Base-by-base conservation (phyloP, 2,888 invertebrate genomes). In the Hypomecis atomaria region DNA sequence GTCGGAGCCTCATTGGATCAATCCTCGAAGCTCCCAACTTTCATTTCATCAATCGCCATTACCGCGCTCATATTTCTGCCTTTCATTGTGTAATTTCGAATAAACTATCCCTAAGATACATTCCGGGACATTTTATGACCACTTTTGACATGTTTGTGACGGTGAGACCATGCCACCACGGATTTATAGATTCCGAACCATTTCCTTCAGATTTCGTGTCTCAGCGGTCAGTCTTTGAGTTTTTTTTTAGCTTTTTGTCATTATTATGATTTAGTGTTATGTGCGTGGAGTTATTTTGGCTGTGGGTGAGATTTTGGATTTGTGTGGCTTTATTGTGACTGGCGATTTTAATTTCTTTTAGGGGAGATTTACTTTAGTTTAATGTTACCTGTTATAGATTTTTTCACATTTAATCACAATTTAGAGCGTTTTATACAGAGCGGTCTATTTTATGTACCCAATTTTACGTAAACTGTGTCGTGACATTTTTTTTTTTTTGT, bases 71-170 rank as follows among this genome's bases (percentile, higher is more conserved):
- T 82, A 84, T 83, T 80, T 80, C 78, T 69, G 66, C 71, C 68
- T 74, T 74, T 84, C 85, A 87, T 88, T 87, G 88, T 88, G 79
- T 81, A 81, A 78, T 78, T 73, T 75, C 81, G 84, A 88, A 90
- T 90, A 89, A 89, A 90, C 85, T 85, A 89, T 88, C 86, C 83
- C 78, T 74, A 71, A 79, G 82, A 79, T 82, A 86, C 84, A 82
- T 79, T 82, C 81, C 72, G 75, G 75, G 86, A 86, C 86, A 78
- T 84, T 88, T 85, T 89, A 89, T 88, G 79, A 85, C 83, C 83
- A 70, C 81, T 85, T 87, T 78, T 90, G 92, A 92, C 92, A 91
- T 90, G 90, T 91, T 91, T 91, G 91, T 92, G 92, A 92, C 85
- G 89, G 83, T 84, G 83, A 81, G 80, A 79, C 86, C 86, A 84